Base-by-base conservation (phyloP, 2,797 vertebrate species). In the Pteropus rufus region DNA sequence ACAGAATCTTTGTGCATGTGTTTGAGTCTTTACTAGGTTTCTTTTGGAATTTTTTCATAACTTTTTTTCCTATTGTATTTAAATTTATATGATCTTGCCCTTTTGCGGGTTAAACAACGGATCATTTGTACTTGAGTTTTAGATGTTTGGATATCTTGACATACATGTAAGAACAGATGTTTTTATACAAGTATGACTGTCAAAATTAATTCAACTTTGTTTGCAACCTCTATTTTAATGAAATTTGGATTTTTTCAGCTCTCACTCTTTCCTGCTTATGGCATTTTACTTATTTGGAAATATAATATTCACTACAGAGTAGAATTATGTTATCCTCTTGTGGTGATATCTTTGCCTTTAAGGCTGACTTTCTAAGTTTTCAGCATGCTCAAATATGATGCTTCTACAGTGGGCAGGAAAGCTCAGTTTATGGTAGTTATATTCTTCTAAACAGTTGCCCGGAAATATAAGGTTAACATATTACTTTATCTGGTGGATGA, bases 241-340 rank as follows among this genome's bases (percentile, higher is more conserved):
- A 95, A 93, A 93, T 83, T 77, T 90, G 60, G 39, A 76, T 73
- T 79, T 80, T 88, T 70, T 65, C 5, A 24, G 62, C 23, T 85
- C 60, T 84, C 41, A 39, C 31, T 93, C 60, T 90, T 96, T 88
- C 80, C 87, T 39, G 44, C 31, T 91, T 75, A 31, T 39, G 93
- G 76, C 46, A 73, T 96, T 92, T 96, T 77, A 46, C 80, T 92
- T 94, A 86, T 79, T 89, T 85, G 86, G 82, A 95, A 93, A 89
- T 82, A 94, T 15, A 84, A 85, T 90, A 88, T 88, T 93, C 64
- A 62, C 41, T 76, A 21, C 21, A 60, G 9, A 34, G 62, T 73
- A 56, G 72, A 91, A 80, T 77, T 41, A 6, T 67, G 65, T 49
- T 87, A 62, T 46, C 46, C 75, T 29, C 41, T 54, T 80, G 79